Conservation (phyloP, 2,888 invertebrate genomes). For the Poecilobothrus nobilitatus region DNA sequence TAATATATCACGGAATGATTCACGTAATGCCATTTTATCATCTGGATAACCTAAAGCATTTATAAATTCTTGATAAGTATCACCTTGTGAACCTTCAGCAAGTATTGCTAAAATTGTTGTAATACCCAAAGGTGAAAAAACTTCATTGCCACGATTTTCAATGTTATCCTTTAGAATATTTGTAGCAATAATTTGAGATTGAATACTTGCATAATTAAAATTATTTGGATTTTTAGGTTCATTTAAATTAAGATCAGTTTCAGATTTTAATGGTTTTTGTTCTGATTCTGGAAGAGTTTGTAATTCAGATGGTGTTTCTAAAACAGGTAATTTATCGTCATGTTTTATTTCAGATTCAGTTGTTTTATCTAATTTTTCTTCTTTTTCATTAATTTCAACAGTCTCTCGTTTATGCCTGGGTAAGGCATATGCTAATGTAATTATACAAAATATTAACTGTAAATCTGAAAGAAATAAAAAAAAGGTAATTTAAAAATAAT, state of each 20-base stretch:
- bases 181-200: slow-evolving; percentile 38
- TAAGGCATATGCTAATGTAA: not conserved
- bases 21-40: slow-evolving; percentile 37
- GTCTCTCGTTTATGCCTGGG: not conserved
- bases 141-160: slow-evolving; percentile 48
- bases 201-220: slow-evolving; percentile 33
- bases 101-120: slow-evolving; percentile 54
- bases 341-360: not conserved
- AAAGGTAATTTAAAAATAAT: not conserved
- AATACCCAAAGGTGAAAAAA: slow-evolving; percentile 57
- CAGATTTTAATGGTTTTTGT: not conserved
- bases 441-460: not conserved
- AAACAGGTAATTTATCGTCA: not conserved
- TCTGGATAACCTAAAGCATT: slow-evolving; percentile 51
- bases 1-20: slow-evolving; percentile 32
- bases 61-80: slow-evolving; percentile 51
- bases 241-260: not conserved
- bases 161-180: slow-evolving; percentile 38
- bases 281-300: not conserved
- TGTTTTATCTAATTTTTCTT: not conserved
- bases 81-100: slow-evolving; percentile 54
- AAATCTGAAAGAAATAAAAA: not conserved
- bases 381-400: not conserved
- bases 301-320: not conserved
- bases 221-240: slow-evolving; percentile 1